Base-by-base conservation (phyloP, 2,797 vertebrate genomes). In the Tapera naevia region DNA sequence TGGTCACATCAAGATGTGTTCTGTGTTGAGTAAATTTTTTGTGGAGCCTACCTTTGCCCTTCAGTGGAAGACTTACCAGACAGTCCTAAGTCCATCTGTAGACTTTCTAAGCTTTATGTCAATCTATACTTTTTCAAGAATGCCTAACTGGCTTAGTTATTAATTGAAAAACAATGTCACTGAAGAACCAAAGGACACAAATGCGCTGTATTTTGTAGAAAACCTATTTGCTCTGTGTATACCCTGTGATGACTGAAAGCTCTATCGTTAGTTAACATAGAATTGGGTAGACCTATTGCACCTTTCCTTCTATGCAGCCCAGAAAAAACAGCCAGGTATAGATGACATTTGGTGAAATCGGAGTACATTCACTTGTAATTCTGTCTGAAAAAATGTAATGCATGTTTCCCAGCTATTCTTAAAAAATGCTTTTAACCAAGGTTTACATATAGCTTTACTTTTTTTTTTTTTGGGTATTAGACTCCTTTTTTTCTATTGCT, bases 291-390 rank as follows among this genome's bases (percentile, higher is more conserved):
- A 28, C 2, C 3, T 86, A 1, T 32, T 57, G 54, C 13, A 39
- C 6, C 4, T 65, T 72, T 19, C 19, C 3, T 80, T 39, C 32
- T 48, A 0, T 0, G 1, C 28, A 80, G 43, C 17, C 17, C 41
- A 17, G 30, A 17, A 64, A 32, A 11, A 2, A 46, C 3, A 50
- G 6, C 7, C 7, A 23, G 10, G 8, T 11, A 9, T 15, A 41
- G 22, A 16, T 80, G 35, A 33, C 23, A 27, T 84, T 65, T 57
- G 24, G n/a, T 72, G 39, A 89, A 54, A 37, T 87, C 28, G 7
- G 16, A 11, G 4, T 76, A 45, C 18, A 50, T 32, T 65, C 4
- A 9, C 33, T 43, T 66, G 2, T 51, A 22, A 58, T 21, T 53
- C 28, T 84, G 13, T 37, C 32, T 70, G 35, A 85, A 73, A 86